Conservation (phyloP, 30 jellyfish, hydroid and myxozoan genomes). For the Aurelia aurita region DNA sequence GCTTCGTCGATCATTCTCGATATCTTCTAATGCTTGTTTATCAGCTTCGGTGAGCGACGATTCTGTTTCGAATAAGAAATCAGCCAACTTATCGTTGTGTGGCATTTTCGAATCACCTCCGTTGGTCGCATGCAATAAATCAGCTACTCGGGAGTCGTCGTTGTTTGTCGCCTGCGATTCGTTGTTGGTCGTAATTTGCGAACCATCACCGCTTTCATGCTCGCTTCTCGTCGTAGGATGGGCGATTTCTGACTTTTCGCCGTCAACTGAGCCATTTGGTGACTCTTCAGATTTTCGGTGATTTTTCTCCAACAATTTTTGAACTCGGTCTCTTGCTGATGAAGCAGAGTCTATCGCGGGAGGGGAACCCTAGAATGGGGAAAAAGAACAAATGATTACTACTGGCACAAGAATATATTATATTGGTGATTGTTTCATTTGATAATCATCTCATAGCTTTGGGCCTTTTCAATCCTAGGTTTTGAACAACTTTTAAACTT, state of each 20-base stretch:
- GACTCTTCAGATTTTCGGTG: conserved; percentile 56
- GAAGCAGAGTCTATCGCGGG: conserved; percentile 54
- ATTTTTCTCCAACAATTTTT: conserved; percentile 53
- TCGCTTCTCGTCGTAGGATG: not conserved
- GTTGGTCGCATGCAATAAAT: not conserved
- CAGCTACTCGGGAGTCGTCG: not conserved
- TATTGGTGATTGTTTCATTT: no score
- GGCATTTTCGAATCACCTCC: not conserved
- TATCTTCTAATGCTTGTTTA: conserved; percentile 44
- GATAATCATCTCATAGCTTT: no score
- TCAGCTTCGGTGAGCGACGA: conserved; percentile 70
- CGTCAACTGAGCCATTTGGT: conserved; percentile 25
- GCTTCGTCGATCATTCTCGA: conserved; percentile 18
- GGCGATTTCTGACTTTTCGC: not conserved
- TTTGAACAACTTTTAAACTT: no score
- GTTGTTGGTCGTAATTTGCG: not conserved
- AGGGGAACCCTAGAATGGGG: conserved; percentile 45
- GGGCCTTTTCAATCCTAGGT: no score
- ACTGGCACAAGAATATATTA: no score
- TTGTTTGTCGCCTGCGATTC: conserved; percentile 3
- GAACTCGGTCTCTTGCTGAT: conserved; percentile 71
- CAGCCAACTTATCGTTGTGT: not conserved
- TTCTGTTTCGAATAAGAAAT: conserved; percentile 4
- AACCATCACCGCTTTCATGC: not conserved
- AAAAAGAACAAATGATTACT: no score